These are phyloP conservation scores for Gymnocypris eckloni DNA, from an alignment of 2,797 vertebrate species.

Conservation along the genomic window DNA sequence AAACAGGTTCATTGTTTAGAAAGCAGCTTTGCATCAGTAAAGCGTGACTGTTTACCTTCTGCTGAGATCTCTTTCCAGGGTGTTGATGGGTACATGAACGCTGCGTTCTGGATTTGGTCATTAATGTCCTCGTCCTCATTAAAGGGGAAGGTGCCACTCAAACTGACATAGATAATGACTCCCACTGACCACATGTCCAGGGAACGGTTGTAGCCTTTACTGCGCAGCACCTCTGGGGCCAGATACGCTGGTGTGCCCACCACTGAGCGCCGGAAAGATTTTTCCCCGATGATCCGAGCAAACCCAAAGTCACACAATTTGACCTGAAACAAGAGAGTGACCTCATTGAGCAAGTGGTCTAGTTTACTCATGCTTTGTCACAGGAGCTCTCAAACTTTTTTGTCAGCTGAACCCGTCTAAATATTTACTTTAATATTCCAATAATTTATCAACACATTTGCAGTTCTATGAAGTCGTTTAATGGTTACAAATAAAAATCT, in stretches of 20 bases:
- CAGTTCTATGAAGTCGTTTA: not conserved
- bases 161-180: constrained; percentile 95
- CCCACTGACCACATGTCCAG: constrained; percentile 99
- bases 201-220: constrained; percentile 97
- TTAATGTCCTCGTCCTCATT: constrained; percentile 99
- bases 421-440: not conserved
- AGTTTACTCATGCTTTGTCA: not conserved
- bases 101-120: constrained; percentile 97
- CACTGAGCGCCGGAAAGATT: constrained; percentile 96
- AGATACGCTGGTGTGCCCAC: constrained; percentile 96
- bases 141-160: constrained; percentile 97
- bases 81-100: constrained; percentile 96
- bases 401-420: not conserved
- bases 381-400: not conserved
- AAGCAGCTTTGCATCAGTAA: constrained; percentile 2
- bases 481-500: not conserved
- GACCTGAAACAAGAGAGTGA: constrained; percentile 78
- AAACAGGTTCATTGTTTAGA: not conserved
- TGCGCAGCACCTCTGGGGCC: constrained; percentile 94
- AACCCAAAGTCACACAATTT: constrained; percentile 98
- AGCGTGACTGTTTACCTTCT: constrained; percentile 82
- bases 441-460: not conserved
- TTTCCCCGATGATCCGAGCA: constrained; percentile 97
- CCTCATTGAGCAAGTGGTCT: not conserved
- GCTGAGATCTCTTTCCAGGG: constrained; percentile 96